These are phyloP conservation scores for Lepidurus apus DNA, from an alignment of 1,140 invertebrate species.

Conservation along the genomic window DNA sequence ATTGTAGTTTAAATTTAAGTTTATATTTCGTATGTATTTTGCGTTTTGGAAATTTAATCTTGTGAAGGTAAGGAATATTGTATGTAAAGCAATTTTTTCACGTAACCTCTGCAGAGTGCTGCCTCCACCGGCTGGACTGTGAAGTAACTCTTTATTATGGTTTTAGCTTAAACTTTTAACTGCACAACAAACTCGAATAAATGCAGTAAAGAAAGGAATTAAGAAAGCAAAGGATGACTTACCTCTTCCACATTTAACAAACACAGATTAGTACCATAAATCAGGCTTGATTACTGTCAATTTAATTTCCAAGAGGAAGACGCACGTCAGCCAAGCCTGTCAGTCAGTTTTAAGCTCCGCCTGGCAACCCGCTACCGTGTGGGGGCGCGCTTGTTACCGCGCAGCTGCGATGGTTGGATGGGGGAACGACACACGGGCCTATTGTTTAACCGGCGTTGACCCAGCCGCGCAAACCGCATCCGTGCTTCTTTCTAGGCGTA, in stretches of 20 bases:
- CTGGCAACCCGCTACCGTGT: not conserved
- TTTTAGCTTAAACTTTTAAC: not conserved
- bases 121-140: not conserved
- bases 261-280: not conserved
- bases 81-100: not conserved
- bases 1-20: no score
- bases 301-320: not conserved
- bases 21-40: no score
- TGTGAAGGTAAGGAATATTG: not conserved
- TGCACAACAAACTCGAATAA: not conserved
- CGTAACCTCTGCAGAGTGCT: not conserved
- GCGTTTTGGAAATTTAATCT: not conserved
- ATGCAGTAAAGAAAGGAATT: no score
- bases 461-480: conserved; percentile 7
- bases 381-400: not conserved
- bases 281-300: not conserved
- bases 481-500: not conserved
- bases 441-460: not conserved
- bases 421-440: not conserved
- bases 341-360: not conserved
- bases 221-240: not conserved
- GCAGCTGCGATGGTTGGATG: not conserved
- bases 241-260: not conserved
- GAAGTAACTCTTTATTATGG: not conserved
- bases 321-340: not conserved